phyloP scores from a whole-genome alignment of 2,888 invertebrate species.

The Lepidocyrtoides sp. region DNA sequence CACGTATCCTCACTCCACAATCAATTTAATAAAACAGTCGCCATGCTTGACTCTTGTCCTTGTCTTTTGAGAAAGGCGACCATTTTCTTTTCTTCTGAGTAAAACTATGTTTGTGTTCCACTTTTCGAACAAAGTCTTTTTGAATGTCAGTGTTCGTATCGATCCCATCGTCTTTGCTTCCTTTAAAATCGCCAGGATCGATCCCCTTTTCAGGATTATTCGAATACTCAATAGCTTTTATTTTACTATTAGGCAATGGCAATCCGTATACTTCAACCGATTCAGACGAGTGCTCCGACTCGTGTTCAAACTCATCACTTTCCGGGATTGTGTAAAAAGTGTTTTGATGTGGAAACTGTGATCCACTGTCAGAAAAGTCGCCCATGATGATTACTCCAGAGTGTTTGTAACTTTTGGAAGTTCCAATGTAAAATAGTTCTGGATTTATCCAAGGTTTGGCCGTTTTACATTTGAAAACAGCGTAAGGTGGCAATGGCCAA shows the following conservation, averaged over 20 bases:
- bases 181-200: conserved; percentile 1
- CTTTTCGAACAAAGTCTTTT: too few relatives aligned
- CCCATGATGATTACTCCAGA: conserved; percentile 20
- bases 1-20: too few relatives aligned
- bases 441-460: conserved; percentile 68
- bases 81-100: conserved; percentile 21
- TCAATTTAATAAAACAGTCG: conserved; percentile 44
- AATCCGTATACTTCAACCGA: conserved; percentile 9
- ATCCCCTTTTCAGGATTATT: conserved; percentile 62
- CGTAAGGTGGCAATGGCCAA: conserved; percentile 72
- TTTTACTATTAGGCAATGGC: background rate
- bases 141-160: background rate
- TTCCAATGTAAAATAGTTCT: conserved; percentile 2
- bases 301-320: background rate
- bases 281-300: background rate
- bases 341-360: background rate
- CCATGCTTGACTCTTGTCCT: conserved; percentile 20
- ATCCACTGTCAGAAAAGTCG: background rate
- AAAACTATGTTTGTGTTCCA: too few relatives aligned
- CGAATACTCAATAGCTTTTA: conserved; percentile 54
- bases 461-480: conserved; percentile 58
- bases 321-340: background rate
- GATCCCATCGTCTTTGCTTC: background rate
- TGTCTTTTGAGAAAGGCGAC: conserved; percentile 40
- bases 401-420: background rate